Percentiles rank a stretch among this genome's conserved stretches.
Evolutionary conservation across 1,140 invertebrate species (phyloP).

Genomic region (Zaprionus taronus): DNA sequence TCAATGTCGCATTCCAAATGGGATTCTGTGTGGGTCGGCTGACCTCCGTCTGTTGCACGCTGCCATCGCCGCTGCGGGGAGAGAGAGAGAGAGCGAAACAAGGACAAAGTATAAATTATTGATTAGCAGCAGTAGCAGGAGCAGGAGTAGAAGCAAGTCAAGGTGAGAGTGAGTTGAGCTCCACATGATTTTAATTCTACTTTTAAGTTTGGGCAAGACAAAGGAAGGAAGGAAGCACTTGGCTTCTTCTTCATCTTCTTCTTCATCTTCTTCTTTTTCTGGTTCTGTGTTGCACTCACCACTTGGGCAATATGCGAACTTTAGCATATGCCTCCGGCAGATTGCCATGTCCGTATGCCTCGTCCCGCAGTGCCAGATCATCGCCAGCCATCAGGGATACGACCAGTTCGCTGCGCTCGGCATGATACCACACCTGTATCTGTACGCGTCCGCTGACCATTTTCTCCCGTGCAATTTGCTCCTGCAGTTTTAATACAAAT

Average conservation of each 20-base stretch:
- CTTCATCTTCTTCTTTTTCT: background rate
- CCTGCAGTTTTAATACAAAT: slow-evolving; percentile 84
- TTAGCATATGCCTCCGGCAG: slow-evolving; percentile 93
- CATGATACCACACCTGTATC: slow-evolving; percentile 94
- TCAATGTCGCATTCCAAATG: slow-evolving; percentile 95
- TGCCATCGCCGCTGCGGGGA: slow-evolving; percentile 88
- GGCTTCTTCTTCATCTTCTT: background rate
- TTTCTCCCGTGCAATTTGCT: slow-evolving; percentile 90
- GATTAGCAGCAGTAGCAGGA: background rate
- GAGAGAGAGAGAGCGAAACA: slow-evolving; percentile 7
- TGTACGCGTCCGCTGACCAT: slow-evolving; percentile 91
- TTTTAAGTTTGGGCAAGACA: background rate
- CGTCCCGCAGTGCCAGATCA: slow-evolving; percentile 91
- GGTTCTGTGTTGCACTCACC: slow-evolving; percentile 86
- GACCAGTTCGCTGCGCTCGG: slow-evolving; percentile 91
- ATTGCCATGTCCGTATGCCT: slow-evolving; percentile 89
- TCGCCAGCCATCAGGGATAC: slow-evolving; percentile 93
- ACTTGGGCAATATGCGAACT: slow-evolving; percentile 90
- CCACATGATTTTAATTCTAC: slow-evolving; percentile 1
- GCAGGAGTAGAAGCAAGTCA: background rate
- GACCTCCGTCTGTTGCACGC: slow-evolving; percentile 91
- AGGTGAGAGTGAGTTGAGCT: background rate
- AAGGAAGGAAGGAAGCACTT: background rate
- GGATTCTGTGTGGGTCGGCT: slow-evolving; percentile 93
- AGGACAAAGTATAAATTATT: background rate